Evolutionary conservation across 53 echinoderm and acorn worm species (phyloP).

Genomic region (Hippasteria phrygiana): DNA sequence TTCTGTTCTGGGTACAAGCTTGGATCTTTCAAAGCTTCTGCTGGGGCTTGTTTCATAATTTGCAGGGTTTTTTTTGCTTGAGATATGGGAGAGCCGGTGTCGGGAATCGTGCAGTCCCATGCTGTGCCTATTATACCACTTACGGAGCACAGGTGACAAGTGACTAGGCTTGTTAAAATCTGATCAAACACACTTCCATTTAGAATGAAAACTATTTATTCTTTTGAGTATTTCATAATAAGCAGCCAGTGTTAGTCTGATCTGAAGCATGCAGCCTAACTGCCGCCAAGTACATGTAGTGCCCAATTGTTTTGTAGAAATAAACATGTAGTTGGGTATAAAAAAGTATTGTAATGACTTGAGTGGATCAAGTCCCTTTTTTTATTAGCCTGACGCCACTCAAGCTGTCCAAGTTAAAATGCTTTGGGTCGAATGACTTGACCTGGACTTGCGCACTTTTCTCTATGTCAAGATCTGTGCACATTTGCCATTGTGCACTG

Average conservation of each 20-base stretch:
- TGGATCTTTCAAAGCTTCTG: neutral
- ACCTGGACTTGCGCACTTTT: no score
- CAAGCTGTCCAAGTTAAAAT: no score
- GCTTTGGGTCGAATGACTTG: no score
- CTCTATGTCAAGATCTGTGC: no score
- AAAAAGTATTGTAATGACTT: no score
- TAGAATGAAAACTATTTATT: neutral
- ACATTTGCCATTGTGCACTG: no score
- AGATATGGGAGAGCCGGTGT: constrained; percentile 24
- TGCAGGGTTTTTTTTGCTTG: constrained; percentile 8
- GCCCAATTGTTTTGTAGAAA: no score
- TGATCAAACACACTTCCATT: constrained; percentile 31
- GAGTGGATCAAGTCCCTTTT: no score
- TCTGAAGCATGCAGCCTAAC: neutral
- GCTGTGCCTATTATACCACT: constrained; percentile 50
- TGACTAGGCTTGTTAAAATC: constrained; percentile 27
- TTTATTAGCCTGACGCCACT: no score
- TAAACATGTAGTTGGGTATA: no score
- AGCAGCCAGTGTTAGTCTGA: neutral
- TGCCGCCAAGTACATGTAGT: neutral
- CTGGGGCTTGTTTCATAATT: constrained; percentile 9
- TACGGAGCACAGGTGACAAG: constrained; percentile 51
- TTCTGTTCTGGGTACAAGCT: neutral
- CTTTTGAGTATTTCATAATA: neutral
- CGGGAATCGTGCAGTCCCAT: neutral